A percentile compares a stretch with the other conserved stretches of the same genome.
phyloP scores from a whole-genome alignment of 2,113 vertebrate species.

The Tetrao urogallus region DNA sequence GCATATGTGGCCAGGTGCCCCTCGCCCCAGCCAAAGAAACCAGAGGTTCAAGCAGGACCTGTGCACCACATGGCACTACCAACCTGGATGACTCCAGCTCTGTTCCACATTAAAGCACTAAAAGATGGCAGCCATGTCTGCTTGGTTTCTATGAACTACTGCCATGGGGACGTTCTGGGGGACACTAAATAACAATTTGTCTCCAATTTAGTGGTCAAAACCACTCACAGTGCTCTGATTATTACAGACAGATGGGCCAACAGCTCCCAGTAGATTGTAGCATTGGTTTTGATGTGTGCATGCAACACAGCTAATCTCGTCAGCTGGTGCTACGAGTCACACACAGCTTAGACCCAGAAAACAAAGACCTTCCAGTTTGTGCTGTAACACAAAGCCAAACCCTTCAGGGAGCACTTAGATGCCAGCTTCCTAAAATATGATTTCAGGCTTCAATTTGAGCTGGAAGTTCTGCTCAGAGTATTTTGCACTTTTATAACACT shows the following conservation, averaged over 20 bases:
- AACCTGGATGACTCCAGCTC: background rate
- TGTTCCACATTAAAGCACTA: background rate
- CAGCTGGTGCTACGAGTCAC: background rate
- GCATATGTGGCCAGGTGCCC: background rate
- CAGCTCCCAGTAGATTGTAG: background rate
- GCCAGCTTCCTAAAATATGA: background rate
- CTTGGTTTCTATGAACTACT: background rate
- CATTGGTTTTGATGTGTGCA: background rate
- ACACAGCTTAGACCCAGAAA: background rate
- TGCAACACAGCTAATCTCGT: background rate
- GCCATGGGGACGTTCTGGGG: background rate
- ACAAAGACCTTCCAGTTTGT: background rate
- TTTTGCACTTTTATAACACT: background rate
- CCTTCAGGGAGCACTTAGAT: background rate
- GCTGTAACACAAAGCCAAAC: background rate
- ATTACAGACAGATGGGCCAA: background rate
- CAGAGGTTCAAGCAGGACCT: background rate
- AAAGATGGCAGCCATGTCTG: background rate
- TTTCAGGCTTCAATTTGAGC: background rate
- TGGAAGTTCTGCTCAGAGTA: background rate
- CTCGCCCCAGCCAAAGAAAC: background rate
- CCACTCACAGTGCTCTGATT: background rate
- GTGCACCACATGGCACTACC: fast-evolving
- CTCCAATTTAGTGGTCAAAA: background rate
- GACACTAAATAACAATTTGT: background rate